A percentile compares a stretch with the other conserved stretches of the same genome.
Conservation (phyloP, 2,797 vertebrate species). For the Coluber constrictor region DNA sequence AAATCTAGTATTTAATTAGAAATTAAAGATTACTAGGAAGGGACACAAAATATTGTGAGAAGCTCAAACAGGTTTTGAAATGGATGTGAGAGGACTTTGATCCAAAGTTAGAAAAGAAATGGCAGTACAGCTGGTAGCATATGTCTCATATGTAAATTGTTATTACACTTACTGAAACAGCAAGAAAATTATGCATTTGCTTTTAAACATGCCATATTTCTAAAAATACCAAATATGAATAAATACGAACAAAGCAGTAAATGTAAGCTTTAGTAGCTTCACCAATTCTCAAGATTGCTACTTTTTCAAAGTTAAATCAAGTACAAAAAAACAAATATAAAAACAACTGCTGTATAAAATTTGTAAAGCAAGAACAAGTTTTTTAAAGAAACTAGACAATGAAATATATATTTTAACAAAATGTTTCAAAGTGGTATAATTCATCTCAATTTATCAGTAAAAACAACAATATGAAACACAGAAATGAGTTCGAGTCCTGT, state of each 20-base stretch:
- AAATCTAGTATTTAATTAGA: not conserved
- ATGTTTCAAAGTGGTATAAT: not conserved
- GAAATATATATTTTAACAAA: not conserved
- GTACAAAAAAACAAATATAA: not conserved
- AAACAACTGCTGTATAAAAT: not conserved
- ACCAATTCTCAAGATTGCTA: not conserved
- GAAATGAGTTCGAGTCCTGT: not conserved
- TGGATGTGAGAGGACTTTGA: slow-evolving; percentile 41
- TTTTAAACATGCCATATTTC: slow-evolving; percentile 45
- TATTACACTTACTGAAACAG: slow-evolving; percentile 48
- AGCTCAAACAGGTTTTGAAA: slow-evolving; percentile 31
- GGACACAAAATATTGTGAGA: slow-evolving; percentile 15
- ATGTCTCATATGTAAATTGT: slow-evolving; percentile 48
- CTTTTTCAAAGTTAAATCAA: slow-evolving; percentile 18
- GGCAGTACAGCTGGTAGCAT: slow-evolving; percentile 57
- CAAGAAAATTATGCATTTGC: slow-evolving; percentile 56
- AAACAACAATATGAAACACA: not conserved
- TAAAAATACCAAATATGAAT: slow-evolving; percentile 4
- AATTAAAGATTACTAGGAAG: not conserved
- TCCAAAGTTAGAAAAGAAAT: slow-evolving; percentile 61
- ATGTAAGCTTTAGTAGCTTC: not conserved
- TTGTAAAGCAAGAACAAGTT: not conserved
- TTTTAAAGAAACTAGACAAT: not conserved
- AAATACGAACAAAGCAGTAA: not conserved
- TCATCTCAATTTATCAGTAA: not conserved